Base-by-base conservation (phyloP, 2,113 vertebrate species). In the Osmerus mordax region DNA sequence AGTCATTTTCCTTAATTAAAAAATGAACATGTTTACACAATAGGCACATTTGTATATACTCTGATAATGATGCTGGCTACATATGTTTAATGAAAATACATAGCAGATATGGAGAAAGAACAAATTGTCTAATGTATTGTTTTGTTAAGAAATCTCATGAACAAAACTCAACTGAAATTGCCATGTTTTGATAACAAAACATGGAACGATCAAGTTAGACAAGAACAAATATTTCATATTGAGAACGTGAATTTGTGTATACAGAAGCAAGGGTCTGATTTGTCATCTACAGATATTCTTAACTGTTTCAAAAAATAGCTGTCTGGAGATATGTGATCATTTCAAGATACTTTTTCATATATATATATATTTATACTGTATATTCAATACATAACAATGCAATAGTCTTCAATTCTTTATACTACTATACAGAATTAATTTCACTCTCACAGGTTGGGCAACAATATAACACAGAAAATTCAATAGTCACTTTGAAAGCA, bases 1-100 rank as follows among this genome's bases (percentile, higher is more conserved):
- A 51, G 64, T 65, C 41, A 65, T 65, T 51, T 18, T 65, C 32
- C 47, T 47, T 19, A 12, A 14, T 51, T 23, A 12, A 65, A 16
- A 65, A 65, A 65, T 65, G 32, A 65, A 65, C 64, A 65, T 65
- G 64, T 65, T 65, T 41, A 65, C n/a, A n/a, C 28, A n/a, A 13
- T 65, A 65, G 64, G 64, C 64, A 65, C 64, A 19, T 65, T 65
- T 65, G 64, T 65, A 65, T 65, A 51, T 23, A 19, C 36, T 51
- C 64, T 65, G n/a, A 65, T 14, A 65, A 21, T 14, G 64, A 65
- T 65, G 36, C 64, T 65, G 64, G 64, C 8, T 65, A 29, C 6
- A 41, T 16, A 65, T 62, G 28, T 11, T 28, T 23, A 62, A 21
- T 16, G 18, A n/a, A 47, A 47, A 47, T 47, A 47, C 41, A 47